These are phyloP conservation scores for Prosopocoilus inquinatus DNA, from an alignment of 2,888 invertebrate species.

Conservation along the genomic window DNA sequence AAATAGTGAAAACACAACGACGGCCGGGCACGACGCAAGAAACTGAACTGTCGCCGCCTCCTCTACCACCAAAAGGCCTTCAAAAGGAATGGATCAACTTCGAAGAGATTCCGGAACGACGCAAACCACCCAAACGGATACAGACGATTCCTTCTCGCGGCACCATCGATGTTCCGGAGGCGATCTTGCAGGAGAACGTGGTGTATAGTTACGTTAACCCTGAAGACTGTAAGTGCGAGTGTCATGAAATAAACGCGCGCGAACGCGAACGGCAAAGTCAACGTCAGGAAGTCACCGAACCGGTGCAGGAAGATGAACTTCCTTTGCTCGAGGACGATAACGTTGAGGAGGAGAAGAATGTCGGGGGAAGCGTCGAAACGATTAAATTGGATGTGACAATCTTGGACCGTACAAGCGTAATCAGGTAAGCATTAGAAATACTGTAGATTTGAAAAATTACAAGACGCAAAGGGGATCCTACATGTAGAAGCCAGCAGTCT, in stretches of 20 bases:
- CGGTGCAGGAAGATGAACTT: conserved; percentile 52
- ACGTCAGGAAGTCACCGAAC: conserved; percentile 23
- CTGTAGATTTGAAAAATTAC: too few species aligned
- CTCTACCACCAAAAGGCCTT: conserved; percentile 50
- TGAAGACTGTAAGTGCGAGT: conserved; percentile 85
- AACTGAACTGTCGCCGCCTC: conserved; percentile 48
- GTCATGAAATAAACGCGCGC: conserved; percentile 60
- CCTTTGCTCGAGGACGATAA: conserved; percentile 52
- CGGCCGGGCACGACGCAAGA: conserved; percentile 36
- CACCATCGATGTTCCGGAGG: conserved; percentile 49
- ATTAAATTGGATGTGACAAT: conserved; percentile 41
- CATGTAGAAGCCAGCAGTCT: too few species aligned
- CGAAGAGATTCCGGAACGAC: conserved; percentile 79
- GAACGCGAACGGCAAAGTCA: conserved; percentile 44
- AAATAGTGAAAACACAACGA: conserved; percentile 48
- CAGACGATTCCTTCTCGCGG: conserved; percentile 71
- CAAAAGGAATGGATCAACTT: conserved; percentile 79
- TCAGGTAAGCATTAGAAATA: conserved; percentile 40
- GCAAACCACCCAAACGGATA: conserved; percentile 78
- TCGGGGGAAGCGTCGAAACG: conserved; percentile 39
- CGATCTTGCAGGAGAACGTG: conserved; percentile 50
- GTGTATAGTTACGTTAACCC: conserved; percentile 81
- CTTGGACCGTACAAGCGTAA: conserved; percentile 47
- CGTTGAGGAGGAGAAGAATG: conserved; percentile 41
- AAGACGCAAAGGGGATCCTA: too few species aligned